phyloP scores from a whole-genome alignment of 2,888 invertebrate species.

The Chymomyza caudatula region DNA sequence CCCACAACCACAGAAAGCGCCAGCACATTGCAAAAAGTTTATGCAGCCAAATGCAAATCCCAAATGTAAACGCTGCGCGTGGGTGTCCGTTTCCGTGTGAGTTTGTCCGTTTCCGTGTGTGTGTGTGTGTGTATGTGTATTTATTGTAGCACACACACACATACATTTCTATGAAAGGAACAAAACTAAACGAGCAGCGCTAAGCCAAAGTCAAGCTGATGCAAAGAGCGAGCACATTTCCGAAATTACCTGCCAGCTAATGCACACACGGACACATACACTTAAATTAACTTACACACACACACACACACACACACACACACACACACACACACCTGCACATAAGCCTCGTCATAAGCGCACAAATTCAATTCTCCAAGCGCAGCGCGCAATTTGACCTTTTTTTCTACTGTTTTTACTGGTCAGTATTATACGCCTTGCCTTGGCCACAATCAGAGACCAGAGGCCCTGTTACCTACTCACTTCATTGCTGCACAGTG shows the following conservation, averaged over 20 bases:
- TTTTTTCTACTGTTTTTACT: background rate
- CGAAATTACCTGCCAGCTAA: slow-evolving; percentile 57
- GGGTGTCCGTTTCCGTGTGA: slow-evolving; percentile 7
- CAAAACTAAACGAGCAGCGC: slow-evolving; percentile 47
- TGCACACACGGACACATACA: background rate
- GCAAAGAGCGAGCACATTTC: slow-evolving; percentile 43
- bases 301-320: slow-evolving; percentile 16
- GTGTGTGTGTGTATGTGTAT: background rate
- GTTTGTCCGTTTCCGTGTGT: background rate
- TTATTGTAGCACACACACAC: background rate
- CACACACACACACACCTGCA: slow-evolving; percentile 23
- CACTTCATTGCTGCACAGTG: background rate
- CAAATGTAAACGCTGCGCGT: slow-evolving; percentile 60
- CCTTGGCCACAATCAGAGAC: background rate
- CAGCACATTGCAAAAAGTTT: slow-evolving; percentile 18
- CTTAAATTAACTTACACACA: background rate
- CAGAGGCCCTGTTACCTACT: background rate
- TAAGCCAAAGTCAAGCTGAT: slow-evolving; percentile 59
- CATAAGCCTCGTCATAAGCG: slow-evolving; percentile 10
- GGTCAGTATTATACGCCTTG: background rate
- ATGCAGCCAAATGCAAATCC: slow-evolving; percentile 67
- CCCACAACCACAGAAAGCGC: background rate
- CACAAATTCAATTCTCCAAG: slow-evolving; percentile 53
- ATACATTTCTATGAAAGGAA: slow-evolving; percentile 24
- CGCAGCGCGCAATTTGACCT: slow-evolving; percentile 32